Evolutionary conservation across 2,113 vertebrate genomes (phyloP).

Genomic region (Cygnus atratus): DNA sequence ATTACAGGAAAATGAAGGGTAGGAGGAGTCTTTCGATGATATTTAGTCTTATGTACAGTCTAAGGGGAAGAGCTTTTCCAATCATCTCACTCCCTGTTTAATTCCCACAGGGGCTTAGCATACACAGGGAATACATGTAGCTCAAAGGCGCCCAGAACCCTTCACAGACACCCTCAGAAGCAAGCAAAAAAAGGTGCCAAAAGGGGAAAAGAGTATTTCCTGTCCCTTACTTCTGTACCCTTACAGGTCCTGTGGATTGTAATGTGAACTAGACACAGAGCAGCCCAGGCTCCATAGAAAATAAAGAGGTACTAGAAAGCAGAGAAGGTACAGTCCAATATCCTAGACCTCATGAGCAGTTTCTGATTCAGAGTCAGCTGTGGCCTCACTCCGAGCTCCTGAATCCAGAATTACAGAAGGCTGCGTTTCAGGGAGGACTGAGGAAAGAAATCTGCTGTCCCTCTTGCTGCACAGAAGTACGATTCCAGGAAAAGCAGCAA

Average conservation of each 20-base stretch:
- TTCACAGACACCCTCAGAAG: not conserved
- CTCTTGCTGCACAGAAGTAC: not conserved
- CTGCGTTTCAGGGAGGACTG: not conserved
- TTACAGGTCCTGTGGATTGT: no score
- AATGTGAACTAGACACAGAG: not conserved
- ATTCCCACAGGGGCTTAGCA: not conserved
- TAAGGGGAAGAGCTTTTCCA: not conserved
- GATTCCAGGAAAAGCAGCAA: not conserved
- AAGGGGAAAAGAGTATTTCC: not conserved
- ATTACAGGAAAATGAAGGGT: not conserved
- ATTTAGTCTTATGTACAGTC: not conserved
- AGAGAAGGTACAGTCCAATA: not conserved
- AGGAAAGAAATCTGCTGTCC: not conserved
- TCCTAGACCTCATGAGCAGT: not conserved
- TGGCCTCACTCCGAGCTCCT: not conserved
- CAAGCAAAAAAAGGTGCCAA: not conserved
- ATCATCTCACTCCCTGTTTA: not conserved
- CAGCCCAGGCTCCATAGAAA: not conserved
- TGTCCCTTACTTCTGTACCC: not conserved
- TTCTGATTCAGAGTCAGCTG: not conserved
- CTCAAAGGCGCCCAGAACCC: not conserved
- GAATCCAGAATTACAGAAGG: not conserved
- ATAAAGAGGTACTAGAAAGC: not conserved
- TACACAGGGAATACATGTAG: rapidly evolving
- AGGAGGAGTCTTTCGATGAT: not conserved